Evolutionary conservation across 2,888 invertebrate genomes (phyloP).

Genomic region (Dynastes tityus): DNA sequence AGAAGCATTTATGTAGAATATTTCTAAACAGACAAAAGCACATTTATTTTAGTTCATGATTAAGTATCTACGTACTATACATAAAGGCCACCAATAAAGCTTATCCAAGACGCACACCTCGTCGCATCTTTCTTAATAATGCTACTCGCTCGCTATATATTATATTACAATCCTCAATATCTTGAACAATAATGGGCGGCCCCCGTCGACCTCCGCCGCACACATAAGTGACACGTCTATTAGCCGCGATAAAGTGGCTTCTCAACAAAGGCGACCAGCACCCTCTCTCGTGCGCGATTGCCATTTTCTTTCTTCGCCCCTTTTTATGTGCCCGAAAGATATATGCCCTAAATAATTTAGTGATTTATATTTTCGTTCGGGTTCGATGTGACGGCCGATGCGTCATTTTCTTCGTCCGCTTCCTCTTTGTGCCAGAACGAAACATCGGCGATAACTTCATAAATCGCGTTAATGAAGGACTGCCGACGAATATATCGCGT

Average conservation of each 20-base stretch:
- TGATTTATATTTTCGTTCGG: slow-evolving; percentile 31
- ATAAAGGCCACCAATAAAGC: no score
- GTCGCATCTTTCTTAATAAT: slow-evolving; percentile 30
- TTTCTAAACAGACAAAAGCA: no score
- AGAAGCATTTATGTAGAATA: no score
- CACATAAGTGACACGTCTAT: slow-evolving; percentile 45
- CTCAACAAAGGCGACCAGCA: slow-evolving; percentile 20
- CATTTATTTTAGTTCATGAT: no score
- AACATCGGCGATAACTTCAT: slow-evolving; percentile 20
- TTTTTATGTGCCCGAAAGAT: slow-evolving; percentile 14
- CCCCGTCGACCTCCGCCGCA: slow-evolving; percentile 2
- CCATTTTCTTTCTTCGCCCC: not conserved
- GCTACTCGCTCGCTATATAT: slow-evolving; percentile 29
- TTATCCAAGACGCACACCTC: not conserved
- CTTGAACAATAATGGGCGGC: slow-evolving; percentile 40
- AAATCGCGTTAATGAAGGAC: slow-evolving; percentile 26
- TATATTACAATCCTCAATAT: slow-evolving; percentile 44
- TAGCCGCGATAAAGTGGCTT: slow-evolving; percentile 42
- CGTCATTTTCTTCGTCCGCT: not conserved
- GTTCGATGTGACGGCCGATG: not conserved
- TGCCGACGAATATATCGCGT: not conserved
- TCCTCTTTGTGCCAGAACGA: slow-evolving; percentile 3
- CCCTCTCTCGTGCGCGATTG: slow-evolving; percentile 15
- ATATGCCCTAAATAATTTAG: slow-evolving; percentile 43
- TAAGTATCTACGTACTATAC: no score